phyloP scores from a whole-genome alignment of 2,797 vertebrate genomes.

The Nannoperca australis region DNA sequence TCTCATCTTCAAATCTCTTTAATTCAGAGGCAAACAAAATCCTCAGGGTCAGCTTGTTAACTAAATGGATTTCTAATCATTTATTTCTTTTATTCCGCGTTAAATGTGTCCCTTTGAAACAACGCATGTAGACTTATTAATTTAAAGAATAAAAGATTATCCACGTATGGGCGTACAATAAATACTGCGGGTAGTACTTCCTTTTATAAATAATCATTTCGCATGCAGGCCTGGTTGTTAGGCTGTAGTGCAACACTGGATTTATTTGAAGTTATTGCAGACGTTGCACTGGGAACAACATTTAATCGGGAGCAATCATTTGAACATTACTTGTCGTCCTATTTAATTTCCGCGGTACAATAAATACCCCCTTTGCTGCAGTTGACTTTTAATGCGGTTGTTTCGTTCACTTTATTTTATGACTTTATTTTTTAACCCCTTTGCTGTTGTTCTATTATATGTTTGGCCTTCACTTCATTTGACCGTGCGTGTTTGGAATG shows the following conservation, averaged over 20 bases:
- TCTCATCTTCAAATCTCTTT: neutral
- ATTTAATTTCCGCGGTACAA: slow-evolving; percentile 40
- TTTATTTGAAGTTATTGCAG: slow-evolving; percentile 5
- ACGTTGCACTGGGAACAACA: slow-evolving; percentile 16
- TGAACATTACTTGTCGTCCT: slow-evolving; percentile 11
- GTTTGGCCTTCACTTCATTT: neutral
- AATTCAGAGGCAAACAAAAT: neutral
- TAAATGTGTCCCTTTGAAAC: neutral
- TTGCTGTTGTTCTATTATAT: no score
- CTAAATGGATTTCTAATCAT: neutral
- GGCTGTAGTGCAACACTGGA: neutral
- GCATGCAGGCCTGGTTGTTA: no score
- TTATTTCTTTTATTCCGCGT: no score
- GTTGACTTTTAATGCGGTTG: neutral
- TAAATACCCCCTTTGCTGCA: slow-evolving; percentile 12
- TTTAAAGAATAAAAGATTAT: neutral
- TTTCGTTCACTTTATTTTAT: neutral
- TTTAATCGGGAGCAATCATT: slow-evolving; percentile 37
- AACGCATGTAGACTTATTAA: neutral
- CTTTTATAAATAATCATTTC: no score
- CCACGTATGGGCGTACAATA: neutral
- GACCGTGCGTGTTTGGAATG: neutral
- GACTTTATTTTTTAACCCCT: no score
- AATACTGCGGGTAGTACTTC: no score
- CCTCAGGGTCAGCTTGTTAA: fast-evolving